phyloP scores from a whole-genome alignment of 2,888 invertebrate genomes.

The Trissolcus japonicus region DNA sequence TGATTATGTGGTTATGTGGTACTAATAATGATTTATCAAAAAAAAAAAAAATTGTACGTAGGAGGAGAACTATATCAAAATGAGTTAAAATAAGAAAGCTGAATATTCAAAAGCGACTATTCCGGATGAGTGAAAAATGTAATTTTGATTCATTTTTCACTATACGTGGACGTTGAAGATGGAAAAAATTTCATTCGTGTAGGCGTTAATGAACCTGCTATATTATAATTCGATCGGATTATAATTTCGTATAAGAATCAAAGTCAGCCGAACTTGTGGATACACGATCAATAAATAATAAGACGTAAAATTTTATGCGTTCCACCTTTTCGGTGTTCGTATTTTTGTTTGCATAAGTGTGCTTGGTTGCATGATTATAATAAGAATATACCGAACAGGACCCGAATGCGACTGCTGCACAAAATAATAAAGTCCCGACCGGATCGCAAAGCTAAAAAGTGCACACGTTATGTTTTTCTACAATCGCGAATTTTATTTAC shows the following conservation, averaged over 20 bases:
- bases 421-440: slow-evolving; percentile 40
- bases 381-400: slow-evolving; percentile 22
- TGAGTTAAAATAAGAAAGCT: slow-evolving; percentile 39
- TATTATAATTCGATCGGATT: slow-evolving; percentile 53
- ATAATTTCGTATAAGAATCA: slow-evolving; percentile 47
- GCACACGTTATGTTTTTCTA: slow-evolving; percentile 8
- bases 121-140: slow-evolving; percentile 37
- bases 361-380: slow-evolving; percentile 38
- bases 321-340: slow-evolving; percentile 52
- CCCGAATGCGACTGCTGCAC: slow-evolving; percentile 29
- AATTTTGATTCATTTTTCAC: slow-evolving; percentile 55
- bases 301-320: slow-evolving; percentile 49
- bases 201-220: slow-evolving; percentile 44
- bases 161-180: slow-evolving; percentile 5
- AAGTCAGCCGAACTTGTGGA: slow-evolving; percentile 28
- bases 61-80: slow-evolving; percentile 53
- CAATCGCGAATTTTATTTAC: neutral
- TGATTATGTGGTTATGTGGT: slow-evolving; percentile 24
- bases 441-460: slow-evolving; percentile 24
- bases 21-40: slow-evolving; percentile 46
- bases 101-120: slow-evolving; percentile 46
- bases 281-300: slow-evolving; percentile 53
- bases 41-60: slow-evolving; percentile 42
- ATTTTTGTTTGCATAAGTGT: slow-evolving; percentile 53
- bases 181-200: slow-evolving; percentile 33